A percentile compares a stretch with the other conserved stretches of the same genome.
Evolutionary conservation across 2,797 vertebrate species (phyloP).

Genomic region (Syngnathus acus): DNA sequence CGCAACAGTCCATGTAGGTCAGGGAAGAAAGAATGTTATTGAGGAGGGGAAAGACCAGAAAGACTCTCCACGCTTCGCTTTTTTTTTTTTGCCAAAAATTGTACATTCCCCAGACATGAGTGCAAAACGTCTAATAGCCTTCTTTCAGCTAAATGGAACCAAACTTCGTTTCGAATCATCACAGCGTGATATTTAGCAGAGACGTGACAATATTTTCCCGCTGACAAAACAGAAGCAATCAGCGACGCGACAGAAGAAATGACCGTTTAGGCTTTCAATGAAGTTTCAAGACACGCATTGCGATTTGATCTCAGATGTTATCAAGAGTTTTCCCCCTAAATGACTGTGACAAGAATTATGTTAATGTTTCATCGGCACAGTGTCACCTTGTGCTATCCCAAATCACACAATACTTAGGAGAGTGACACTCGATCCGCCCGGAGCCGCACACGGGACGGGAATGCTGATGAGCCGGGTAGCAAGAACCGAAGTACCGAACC

Average conservation of each 20-base stretch:
- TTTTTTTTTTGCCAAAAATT: too few relatives aligned
- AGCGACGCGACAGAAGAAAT: neutral
- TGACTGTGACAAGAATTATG: too few relatives aligned
- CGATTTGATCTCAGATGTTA: neutral
- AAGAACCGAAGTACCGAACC: conserved; percentile 10
- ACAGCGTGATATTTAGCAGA: neutral
- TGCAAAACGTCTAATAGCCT: too few relatives aligned
- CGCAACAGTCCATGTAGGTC: conserved; percentile 46
- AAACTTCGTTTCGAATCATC: neutral
- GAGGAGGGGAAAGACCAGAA: neutral
- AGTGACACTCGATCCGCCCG: conserved; percentile 19
- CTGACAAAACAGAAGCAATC: neutral
- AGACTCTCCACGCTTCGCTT: too few relatives aligned
- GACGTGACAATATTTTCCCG: neutral
- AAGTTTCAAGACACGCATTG: neutral
- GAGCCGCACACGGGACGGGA: conserved; percentile 18
- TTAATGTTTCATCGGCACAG: too few relatives aligned
- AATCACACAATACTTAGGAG: conserved; percentile 4
- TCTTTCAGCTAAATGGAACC: neutral
- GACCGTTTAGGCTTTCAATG: neutral
- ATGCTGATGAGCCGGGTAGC: conserved; percentile 31
- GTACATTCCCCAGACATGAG: neutral
- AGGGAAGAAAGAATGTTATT: conserved; percentile 42
- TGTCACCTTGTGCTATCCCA: conserved; percentile 20
- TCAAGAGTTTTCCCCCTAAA: too few relatives aligned